phyloP scores from a whole-genome alignment of 2,888 invertebrate genomes.

The Frankliniella intonsa region DNA sequence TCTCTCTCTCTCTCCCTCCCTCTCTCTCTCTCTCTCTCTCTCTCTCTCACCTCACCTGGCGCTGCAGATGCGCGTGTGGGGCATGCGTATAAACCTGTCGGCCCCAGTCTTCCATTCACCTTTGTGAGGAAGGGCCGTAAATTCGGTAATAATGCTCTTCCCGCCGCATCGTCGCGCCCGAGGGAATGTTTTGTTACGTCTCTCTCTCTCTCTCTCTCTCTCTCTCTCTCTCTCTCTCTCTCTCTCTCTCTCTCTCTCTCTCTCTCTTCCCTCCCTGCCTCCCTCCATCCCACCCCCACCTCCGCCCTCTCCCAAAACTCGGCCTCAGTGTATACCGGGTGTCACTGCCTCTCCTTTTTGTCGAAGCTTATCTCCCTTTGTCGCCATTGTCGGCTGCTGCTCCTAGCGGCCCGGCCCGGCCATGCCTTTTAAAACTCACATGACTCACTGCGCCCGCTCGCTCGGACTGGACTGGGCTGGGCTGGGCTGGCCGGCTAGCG shows the following conservation, averaged over 20 bases:
- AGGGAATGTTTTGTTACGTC: neutral
- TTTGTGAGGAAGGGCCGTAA: slow-evolving; percentile 15
- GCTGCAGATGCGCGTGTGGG: neutral
- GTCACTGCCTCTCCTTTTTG: too few species aligned
- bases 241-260: neutral
- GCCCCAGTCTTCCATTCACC: slow-evolving; percentile 29
- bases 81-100: slow-evolving; percentile 22
- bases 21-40: neutral
- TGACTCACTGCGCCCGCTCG: too few species aligned
- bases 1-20: too few species aligned
- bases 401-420: too few species aligned
- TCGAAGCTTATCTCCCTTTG: too few species aligned
- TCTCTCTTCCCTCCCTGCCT: too few species aligned
- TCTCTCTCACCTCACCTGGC: neutral
- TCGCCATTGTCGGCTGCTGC: too few species aligned
- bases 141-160: slow-evolving; percentile 44
- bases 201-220: neutral
- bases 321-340: neutral
- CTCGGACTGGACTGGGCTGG: too few species aligned
- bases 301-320: neutral
- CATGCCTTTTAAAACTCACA: too few species aligned
- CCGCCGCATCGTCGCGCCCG: neutral
- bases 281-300: neutral
- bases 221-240: neutral
- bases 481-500: too few species aligned